Base-by-base conservation (phyloP, 2,113 vertebrate species). In the Osmerus eperlanus region DNA sequence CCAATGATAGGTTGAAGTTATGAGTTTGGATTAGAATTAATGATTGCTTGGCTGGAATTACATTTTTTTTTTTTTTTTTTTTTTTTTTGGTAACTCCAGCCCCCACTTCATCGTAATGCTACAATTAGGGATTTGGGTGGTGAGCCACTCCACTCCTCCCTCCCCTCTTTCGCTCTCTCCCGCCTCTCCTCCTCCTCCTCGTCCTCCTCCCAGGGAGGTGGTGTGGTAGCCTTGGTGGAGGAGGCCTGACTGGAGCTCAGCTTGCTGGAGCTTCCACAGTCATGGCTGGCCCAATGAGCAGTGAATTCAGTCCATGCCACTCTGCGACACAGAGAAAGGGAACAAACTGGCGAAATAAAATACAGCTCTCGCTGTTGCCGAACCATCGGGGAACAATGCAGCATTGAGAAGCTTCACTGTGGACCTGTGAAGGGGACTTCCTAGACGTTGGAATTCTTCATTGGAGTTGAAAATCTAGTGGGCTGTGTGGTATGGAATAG, bases 11-110 rank as follows among this genome's bases (percentile, higher is more conserved):
- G 63, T 75, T 78, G 55, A 81, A 71, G 52, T 81, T 88, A 83
- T 82, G 82, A 82, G 80, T 81, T 76, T 51, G 72, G 81, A 77
- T 81, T 75, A 68, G 72, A 77, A 84, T 86, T 41, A 82, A 85
- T 76, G 68, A 77, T 84, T 71, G 66, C 56, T 28, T 21, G 65
- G 59, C 18, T 12, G 14, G 12, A 72, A 63, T 13, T 67, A 64
- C 13, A 54, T 71, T 70, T 63, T 65, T 63, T 23, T 23, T 23
- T 23, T 23, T 23, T 23, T 23, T 23, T 1, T 23, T 23, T 23
- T 23, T 23, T 23, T 23, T 23, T 23, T 23, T 1, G 23, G 51
- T 71, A 84, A 74, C 73, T 78, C 52, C 71, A 80, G 61, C 23
- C 73, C 73, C 68, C 55, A 81, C 72, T 85, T 76, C 36, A 73